Evolutionary conservation across 2,888 invertebrate species (phyloP), one percentile per base, ranked within the genome.

Genomic region (Zele albiditarsus): DNA sequence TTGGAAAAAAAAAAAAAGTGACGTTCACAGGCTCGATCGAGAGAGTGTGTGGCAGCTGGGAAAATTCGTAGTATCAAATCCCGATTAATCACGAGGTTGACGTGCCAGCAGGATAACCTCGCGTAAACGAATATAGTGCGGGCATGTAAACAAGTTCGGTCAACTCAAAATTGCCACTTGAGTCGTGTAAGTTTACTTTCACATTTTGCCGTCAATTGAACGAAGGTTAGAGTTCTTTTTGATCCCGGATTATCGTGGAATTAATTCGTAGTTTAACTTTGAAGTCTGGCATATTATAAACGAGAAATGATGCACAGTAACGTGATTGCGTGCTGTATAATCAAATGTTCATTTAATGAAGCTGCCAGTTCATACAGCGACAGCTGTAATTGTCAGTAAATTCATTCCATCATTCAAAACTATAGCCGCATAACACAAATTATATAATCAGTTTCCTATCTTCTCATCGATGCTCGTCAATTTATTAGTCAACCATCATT

Each of bases 31-130:
- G 27, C 42, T 3, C 27, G 28, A 66, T 14, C 46, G 63, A 49
- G 49, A 49, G 49, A 53, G 33, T 71, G 46, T 28, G 49, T 25
- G 20, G 53, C 27, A 60, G 60, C 63, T 71, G 25, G 25, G 66
- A 38, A 57, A 73, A 67, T 73, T 38, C 57, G 66, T 73, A 38
- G 66, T 16, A 73, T 66, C 42, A 66, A 73, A 73, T 73, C 66
- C 53, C 72, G 66, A 73, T 66, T 67, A 73, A 73, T 73, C 72
- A 65, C 57, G 46, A 49, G 2, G 66, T 66, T 66, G 66, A 66
- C 66, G 66, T 23, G 66, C 12, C 33, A 66, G 38, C 38, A 38
- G 38, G 66, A 66, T 42, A 42, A 42, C 42, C 42, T 42, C 42
- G 20, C 53, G 28, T 68, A 68, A 68, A 49, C 20, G 53, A 53